Evolutionary conservation across 23 tunicate species (phyloP).

Genomic region (Pegea sp.): DNA sequence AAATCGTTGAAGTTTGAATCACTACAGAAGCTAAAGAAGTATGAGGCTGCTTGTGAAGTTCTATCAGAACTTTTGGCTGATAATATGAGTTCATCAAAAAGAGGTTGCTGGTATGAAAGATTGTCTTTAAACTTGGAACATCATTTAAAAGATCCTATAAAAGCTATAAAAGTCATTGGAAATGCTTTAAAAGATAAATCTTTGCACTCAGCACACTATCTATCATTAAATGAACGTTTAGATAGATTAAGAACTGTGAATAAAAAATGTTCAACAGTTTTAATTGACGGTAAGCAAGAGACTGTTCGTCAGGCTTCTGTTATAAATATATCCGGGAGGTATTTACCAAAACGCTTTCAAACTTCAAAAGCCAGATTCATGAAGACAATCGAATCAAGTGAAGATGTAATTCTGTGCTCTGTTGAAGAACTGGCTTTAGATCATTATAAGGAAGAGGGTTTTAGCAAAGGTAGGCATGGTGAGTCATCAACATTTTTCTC

Average conservation of each 20-base stretch:
- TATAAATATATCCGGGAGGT: conserved; percentile 43
- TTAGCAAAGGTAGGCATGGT: conserved; percentile 49
- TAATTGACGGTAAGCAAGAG: background rate
- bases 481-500: conserved; percentile 73
- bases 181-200: conserved; percentile 7
- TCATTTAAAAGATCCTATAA: conserved; percentile 32
- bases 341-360: conserved; percentile 62
- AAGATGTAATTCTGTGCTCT: conserved; percentile 49
- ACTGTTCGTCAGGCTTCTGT: background rate
- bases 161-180: conserved; percentile 15
- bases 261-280: conserved; percentile 6
- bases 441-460: conserved; percentile 60
- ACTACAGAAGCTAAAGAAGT: conserved; percentile 33
- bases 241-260: conserved; percentile 2
- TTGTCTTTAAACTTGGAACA: conserved; percentile 48
- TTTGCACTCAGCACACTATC: conserved; percentile 47
- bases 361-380: conserved; percentile 53
- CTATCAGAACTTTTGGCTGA: conserved; percentile 12
- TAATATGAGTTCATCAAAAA: background rate
- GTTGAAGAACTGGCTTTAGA: conserved; percentile 70
- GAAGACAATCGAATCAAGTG: conserved; percentile 2
- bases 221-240: conserved; percentile 24
- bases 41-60: conserved; percentile 14
- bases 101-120: conserved; percentile 74
- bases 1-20: conserved; percentile 47